Evolutionary conservation across 2,888 invertebrate genomes (phyloP), one percentile per base, ranked within the genome.

Genomic region (Campaea margaritaria): DNA sequence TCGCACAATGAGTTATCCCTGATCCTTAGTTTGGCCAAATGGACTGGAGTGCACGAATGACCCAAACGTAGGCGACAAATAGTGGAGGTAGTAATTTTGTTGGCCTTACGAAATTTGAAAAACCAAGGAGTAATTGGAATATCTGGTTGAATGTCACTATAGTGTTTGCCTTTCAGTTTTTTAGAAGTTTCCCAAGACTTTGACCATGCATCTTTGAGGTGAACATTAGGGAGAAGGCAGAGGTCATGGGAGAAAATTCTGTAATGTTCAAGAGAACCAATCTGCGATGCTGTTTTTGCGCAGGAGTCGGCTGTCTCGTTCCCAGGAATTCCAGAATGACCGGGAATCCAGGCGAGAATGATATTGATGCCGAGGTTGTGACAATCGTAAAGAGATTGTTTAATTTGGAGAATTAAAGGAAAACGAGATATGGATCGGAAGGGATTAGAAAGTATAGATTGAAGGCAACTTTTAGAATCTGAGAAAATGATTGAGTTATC

Each of bases 331-430:
- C 51, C 41, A 8, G 8, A 28, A 38, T 57, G 59, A 13, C 49
- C 16, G 0, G 53, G 59, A 41, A 59, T 49, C 59, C 59, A 59
- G 10, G 49, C 49, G 10, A 59, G 10, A 5, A 14, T 16, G 9
- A 59, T 14, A 9, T 39, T 16, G 0, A 44, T 8, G 5, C 34
- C 41, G 0, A 7, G 16, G 11, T 9, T 10, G 11, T 15, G 7
- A 41, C 59, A 59, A 2, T 48, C 10, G 11, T 31, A 41, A 2
- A 59, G 14, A 5, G 31, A 14, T 31, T 45, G 8, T 13, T 11
- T 49, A 12, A 45, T 50, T 54, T 54, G 21, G 0, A 54, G 16
- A 4, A 39, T 49, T 0, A 53, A n/a, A 9, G 39, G 46, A 12
- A 42, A 49, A n/a, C 13, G 0, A 12, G 36, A 5, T 41, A 31